These are phyloP conservation scores for Auanema sp. DNA, from an alignment of 2,888 invertebrate species.

Conservation along the genomic window DNA sequence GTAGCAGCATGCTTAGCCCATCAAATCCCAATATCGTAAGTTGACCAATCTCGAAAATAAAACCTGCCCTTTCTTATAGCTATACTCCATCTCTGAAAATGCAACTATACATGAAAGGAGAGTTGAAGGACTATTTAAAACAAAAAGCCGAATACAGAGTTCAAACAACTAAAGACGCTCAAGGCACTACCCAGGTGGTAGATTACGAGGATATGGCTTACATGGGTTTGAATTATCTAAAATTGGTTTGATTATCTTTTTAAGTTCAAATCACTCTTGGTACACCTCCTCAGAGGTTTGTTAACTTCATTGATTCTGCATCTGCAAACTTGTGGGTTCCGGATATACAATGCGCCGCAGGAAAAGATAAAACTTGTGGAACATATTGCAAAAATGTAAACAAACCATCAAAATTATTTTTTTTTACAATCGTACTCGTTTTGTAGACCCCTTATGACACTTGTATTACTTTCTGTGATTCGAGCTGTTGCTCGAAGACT, in stretches of 20 bases:
- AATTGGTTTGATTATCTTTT: conserved; percentile 6
- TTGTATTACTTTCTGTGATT: conserved; percentile 41
- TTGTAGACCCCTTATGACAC: conserved; percentile 37
- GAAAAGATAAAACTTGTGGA: conserved; percentile 29
- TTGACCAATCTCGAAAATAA: too few species aligned
- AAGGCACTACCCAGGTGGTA: conserved; percentile 25
- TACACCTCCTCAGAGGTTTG: conserved; percentile 49
- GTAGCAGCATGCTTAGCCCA: too few species aligned
- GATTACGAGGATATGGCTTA: conserved; percentile 47
- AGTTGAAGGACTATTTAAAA: conserved; percentile 30
- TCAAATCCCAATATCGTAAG: too few species aligned
- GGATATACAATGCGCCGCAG: conserved; percentile 30
- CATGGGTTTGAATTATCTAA: conserved; percentile 28
- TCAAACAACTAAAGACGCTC: not conserved
- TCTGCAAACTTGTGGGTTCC: conserved; percentile 50
- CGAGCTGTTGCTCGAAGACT: conserved; percentile 29
- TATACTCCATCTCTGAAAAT: conserved; percentile 33
- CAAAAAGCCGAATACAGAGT: conserved; percentile 7
- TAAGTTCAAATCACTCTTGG: conserved; percentile 41
- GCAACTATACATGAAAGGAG: conserved; percentile 28
- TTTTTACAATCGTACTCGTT: not conserved
- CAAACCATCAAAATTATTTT: not conserved
- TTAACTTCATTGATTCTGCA: conserved; percentile 49
- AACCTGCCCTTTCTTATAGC: conserved; percentile 3
- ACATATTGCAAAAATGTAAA: conserved; percentile 30